Evolutionary conservation across 2,113 vertebrate species (phyloP), one percentile per base, ranked within the genome.

Genomic region (Phyllopteryx taeniolatus): DNA sequence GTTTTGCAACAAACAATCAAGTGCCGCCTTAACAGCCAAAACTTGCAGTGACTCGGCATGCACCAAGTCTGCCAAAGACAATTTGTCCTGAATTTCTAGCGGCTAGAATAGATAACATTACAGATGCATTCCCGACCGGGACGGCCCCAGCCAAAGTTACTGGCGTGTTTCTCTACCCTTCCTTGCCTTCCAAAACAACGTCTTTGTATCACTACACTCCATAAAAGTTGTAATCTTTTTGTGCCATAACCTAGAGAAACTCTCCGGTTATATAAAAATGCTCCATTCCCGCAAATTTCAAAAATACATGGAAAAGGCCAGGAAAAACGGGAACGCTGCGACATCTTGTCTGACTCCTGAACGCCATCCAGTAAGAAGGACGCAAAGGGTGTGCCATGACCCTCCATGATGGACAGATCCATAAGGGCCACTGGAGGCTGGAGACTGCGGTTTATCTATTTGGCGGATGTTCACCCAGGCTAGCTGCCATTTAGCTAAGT

Each of bases 41-140:
- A 71, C 67, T 67, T 62, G 65, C 47, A 72, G 76, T 65, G 75
- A 59, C 60, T 44, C 49, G 71, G 72, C 77, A 86, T 44, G 22
- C 17, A 57, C 59, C 67, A 54, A 72, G 86, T 91, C 90, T 94
- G 90, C 91, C 91, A 94, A 93, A 89, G 90, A 75, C 51, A 90
- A 84, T 82, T 86, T 79, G 80, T 75, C 77, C 79, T 70, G 83
- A 80, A 83, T 85, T 76, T 78, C 77, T 70, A 73, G 74, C 66
- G 87, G 77, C 81, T 84, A 74, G 78, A 91, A 92, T 44, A 86
- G 83, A 90, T 90, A 84, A 85, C 2, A 85, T 85, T 83, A 70
- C 42, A 20, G 80, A 79, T 71, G 27, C 77, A 88, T 85, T 82
- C 72, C 67, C 68, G 61, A 80, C 76, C 20, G 70, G 67, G 69